Evolutionary conservation across 2,113 vertebrate genomes (phyloP).

Genomic region (Grallaria varia): DNA sequence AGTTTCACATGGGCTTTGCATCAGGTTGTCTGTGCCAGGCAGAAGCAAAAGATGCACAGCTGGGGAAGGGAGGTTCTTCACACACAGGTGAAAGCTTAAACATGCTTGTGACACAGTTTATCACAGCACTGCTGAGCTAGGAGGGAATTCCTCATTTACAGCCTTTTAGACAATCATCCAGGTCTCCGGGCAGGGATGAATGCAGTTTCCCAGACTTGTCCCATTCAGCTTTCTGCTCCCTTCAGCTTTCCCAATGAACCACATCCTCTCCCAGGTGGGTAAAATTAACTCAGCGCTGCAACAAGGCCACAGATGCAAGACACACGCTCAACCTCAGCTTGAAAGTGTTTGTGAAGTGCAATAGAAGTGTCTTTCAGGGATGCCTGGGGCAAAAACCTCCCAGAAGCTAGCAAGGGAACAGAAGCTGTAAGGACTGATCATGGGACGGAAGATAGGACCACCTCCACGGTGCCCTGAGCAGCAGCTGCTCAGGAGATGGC

Average conservation of each 20-base stretch:
- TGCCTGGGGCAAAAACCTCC: not conserved
- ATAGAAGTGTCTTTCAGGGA: not conserved
- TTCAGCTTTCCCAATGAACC: not conserved
- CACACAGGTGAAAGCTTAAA: not conserved
- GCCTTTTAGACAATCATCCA: not conserved
- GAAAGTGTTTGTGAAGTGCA: not conserved
- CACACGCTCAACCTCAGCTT: rapidly evolving
- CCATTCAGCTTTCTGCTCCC: not conserved
- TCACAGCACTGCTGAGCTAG: not conserved
- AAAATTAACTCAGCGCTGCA: not conserved
- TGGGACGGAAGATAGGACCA: not conserved
- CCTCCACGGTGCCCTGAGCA: not conserved
- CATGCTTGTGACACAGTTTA: not conserved
- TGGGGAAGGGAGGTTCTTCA: not conserved
- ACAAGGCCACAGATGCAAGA: rapidly evolving
- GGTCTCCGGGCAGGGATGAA: not conserved
- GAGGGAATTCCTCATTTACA: not conserved
- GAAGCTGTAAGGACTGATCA: rapidly evolving
- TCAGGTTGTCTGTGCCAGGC: not conserved
- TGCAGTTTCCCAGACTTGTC: not conserved
- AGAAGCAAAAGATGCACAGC: not conserved
- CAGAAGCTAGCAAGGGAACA: not conserved
- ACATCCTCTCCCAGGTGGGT: not conserved
- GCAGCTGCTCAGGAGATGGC: not conserved
- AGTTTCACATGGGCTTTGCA: not conserved